A percentile compares a stretch with the other conserved stretches of the same genome.
Evolutionary conservation across 2,113 vertebrate species (phyloP).

Genomic region (Xenus cinereus): DNA sequence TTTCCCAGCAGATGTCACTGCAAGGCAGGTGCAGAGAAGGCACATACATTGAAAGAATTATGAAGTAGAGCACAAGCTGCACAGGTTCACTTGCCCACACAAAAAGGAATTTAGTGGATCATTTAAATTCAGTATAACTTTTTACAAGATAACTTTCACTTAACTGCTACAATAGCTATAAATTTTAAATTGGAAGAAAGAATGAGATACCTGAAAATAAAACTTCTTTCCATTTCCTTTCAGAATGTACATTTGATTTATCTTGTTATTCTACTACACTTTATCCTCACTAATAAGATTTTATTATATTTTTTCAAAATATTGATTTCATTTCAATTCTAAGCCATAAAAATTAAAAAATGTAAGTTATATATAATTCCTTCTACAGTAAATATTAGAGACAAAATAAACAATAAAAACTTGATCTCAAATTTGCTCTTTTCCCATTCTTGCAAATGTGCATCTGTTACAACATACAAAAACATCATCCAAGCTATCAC

Average conservation of each 20-base stretch:
- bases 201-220: not conserved
- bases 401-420: not conserved
- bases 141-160: not conserved
- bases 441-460: not conserved
- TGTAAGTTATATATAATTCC: not conserved
- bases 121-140: not conserved
- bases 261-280: not conserved
- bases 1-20: slow-evolving; percentile 43
- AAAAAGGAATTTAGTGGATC: not conserved
- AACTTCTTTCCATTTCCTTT: not conserved
- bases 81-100: not conserved
- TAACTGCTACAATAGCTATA: not conserved
- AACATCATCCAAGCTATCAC: not conserved
- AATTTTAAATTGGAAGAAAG: not conserved
- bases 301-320: not conserved
- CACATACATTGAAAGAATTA: fast-evolving
- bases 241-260: not conserved
- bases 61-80: not conserved
- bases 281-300: not conserved
- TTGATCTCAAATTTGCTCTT: not conserved
- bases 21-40: not conserved
- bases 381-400: not conserved
- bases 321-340: not conserved
- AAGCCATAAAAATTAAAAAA: not conserved
- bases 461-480: not conserved